phyloP scores from a whole-genome alignment of 2,113 vertebrate species.

The Spizaetus ornatus region DNA sequence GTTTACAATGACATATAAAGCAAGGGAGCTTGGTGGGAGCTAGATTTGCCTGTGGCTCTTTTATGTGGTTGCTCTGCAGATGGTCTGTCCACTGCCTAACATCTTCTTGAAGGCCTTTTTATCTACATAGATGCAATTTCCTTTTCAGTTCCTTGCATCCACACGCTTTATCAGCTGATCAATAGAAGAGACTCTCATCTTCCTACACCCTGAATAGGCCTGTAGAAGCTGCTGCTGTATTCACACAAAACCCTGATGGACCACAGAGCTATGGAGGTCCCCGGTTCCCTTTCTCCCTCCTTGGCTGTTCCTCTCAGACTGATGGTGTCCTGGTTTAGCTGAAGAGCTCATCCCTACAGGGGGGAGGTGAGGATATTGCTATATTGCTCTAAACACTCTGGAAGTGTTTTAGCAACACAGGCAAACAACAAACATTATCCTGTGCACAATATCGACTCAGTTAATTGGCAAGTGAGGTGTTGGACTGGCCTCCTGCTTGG shows the following conservation, averaged over 20 bases:
- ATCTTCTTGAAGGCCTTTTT: neutral
- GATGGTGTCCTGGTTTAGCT: neutral
- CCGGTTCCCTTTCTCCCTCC: neutral
- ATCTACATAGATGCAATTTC: neutral
- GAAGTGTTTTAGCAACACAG: constrained; percentile 50
- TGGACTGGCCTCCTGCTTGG: constrained; percentile 49
- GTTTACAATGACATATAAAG: neutral
- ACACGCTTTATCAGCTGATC: neutral
- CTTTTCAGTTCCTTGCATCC: neutral
- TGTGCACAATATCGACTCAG: constrained; percentile 11
- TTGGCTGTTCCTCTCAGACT: neutral
- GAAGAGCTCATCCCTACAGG: neutral
- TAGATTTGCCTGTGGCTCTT: neutral
- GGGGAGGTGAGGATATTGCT: neutral
- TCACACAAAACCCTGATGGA: neutral
- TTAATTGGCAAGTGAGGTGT: constrained; percentile 55
- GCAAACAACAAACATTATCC: constrained; percentile 47
- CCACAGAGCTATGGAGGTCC: neutral
- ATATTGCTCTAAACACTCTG: neutral
- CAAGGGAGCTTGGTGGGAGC: neutral
- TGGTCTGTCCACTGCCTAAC: neutral
- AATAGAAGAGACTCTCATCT: neutral
- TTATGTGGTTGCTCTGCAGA: neutral
- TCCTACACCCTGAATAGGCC: neutral
- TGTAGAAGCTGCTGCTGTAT: neutral